Conservation (phyloP, 1,140 invertebrate species). For the Apocrypta bakeri region DNA sequence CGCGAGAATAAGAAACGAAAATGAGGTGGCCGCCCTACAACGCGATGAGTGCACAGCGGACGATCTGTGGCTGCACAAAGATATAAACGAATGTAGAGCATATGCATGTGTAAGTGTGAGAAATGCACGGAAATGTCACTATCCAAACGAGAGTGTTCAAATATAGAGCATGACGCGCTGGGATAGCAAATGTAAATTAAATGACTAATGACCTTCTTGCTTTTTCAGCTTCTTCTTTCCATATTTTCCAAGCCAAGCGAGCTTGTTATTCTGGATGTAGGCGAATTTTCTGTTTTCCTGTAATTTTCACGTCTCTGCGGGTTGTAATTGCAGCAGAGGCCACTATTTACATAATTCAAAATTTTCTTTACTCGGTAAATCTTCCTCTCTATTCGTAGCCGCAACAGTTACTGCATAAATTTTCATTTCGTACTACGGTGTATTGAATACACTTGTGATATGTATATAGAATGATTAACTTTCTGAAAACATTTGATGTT, state of each 20-base stretch:
- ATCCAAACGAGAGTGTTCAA: constrained; percentile 23
- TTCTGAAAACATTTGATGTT: too few relatives aligned
- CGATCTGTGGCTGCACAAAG: background rate
- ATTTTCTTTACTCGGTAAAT: background rate
- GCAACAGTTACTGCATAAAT: too few relatives aligned
- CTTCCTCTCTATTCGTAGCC: background rate
- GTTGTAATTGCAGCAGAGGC: background rate
- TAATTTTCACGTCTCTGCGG: background rate
- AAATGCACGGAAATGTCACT: background rate
- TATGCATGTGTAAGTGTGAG: background rate
- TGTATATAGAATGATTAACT: too few relatives aligned
- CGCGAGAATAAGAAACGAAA: constrained; percentile 20
- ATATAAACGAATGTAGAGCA: background rate
- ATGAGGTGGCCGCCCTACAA: constrained; percentile 31
- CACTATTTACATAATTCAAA: background rate
- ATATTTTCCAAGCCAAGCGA: constrained; percentile 6
- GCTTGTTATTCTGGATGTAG: background rate
- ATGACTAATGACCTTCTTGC: constrained; percentile 25
- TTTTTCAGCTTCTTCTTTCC: background rate
- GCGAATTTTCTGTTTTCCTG: background rate
- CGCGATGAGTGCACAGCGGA: background rate
- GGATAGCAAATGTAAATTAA: background rate
- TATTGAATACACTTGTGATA: too few relatives aligned
- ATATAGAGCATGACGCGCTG: background rate
- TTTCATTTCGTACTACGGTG: too few relatives aligned